These are phyloP conservation scores for Liparis tanakae DNA, from an alignment of 2,797 vertebrate genomes.

Conservation along the genomic window DNA sequence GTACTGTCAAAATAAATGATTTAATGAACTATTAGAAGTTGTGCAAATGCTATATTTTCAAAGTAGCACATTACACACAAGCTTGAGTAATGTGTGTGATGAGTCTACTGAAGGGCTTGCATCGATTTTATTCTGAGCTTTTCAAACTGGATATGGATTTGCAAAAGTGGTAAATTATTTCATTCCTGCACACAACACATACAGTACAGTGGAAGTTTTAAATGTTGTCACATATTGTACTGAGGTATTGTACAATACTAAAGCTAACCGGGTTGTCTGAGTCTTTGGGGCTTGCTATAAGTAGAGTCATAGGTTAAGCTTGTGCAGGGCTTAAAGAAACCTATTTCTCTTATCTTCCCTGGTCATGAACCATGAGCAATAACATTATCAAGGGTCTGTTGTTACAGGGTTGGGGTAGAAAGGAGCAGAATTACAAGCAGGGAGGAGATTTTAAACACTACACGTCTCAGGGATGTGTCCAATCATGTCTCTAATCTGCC, in stretches of 20 bases:
- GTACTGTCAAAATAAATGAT: not conserved
- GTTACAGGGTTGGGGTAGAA: constrained; percentile 73
- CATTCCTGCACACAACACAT: constrained; percentile 31
- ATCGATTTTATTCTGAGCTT: constrained; percentile 22
- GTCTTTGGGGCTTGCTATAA: constrained; percentile 76
- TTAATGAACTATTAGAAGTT: not conserved
- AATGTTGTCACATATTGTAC: constrained; percentile 54
- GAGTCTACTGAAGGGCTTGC: constrained; percentile 8
- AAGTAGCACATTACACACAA: not conserved
- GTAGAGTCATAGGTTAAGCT: constrained; percentile 86
- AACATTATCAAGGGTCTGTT: constrained; percentile 85
- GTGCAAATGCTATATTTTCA: not conserved
- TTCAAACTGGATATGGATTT: constrained; percentile 44
- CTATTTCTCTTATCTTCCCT: constrained; percentile 86
- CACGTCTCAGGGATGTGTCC: constrained; percentile 69
- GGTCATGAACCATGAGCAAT: constrained; percentile 84
- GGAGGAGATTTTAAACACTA: constrained; percentile 79
- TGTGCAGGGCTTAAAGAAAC: constrained; percentile 82
- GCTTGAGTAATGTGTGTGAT: not conserved
- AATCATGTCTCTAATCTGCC: constrained; percentile 82
- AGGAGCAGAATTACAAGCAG: constrained; percentile 79
- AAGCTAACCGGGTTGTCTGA: constrained; percentile 67
- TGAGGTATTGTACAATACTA: constrained; percentile 66
- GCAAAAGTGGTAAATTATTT: constrained; percentile 40
- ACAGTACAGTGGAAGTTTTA: constrained; percentile 50